Percentiles rank a stretch among this genome's conserved stretches.
Evolutionary conservation across 2,797 vertebrate genomes (phyloP).

Genomic region (Acrocephalus scirpaceus): DNA sequence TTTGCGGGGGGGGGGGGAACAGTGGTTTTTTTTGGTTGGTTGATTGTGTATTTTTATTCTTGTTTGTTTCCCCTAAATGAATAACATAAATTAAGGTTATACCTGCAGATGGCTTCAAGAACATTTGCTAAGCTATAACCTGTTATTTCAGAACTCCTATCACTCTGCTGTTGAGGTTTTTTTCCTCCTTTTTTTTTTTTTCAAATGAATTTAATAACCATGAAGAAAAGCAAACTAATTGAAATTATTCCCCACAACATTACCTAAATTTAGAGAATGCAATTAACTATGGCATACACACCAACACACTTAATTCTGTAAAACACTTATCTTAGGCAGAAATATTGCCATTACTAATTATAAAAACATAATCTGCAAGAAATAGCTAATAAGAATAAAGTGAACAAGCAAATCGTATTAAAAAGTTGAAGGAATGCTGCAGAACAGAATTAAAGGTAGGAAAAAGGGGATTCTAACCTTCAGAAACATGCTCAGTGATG

Average conservation of each 20-base stretch:
- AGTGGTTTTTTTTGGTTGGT: background rate
- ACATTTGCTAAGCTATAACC: background rate
- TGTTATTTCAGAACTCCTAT: background rate
- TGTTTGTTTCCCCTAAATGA: background rate
- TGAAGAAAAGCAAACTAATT: slow-evolving; percentile 30
- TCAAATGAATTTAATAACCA: background rate
- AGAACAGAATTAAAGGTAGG: background rate
- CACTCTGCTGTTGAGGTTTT: background rate
- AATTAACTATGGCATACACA: slow-evolving; percentile 28
- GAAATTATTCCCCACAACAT: slow-evolving; percentile 21
- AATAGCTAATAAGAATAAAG: slow-evolving; percentile 35
- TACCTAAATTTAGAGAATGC: slow-evolving; percentile 42
- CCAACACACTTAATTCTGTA: background rate
- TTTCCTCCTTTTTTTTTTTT: fast-evolving
- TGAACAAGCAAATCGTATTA: background rate
- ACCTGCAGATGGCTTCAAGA: background rate
- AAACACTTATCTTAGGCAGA: slow-evolving; percentile 31
- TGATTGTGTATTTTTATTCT: background rate
- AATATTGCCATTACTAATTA: slow-evolving; percentile 28
- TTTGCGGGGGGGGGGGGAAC: fast-evolving
- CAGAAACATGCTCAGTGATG: background rate
- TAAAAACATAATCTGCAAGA: slow-evolving; percentile 17
- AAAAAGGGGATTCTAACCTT: background rate
- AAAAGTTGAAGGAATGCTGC: background rate
- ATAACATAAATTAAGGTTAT: background rate